Evolutionary conservation across 2,113 vertebrate genomes (phyloP), one percentile per base, ranked within the genome.

Genomic region (Microcebus tavaratra): DNA sequence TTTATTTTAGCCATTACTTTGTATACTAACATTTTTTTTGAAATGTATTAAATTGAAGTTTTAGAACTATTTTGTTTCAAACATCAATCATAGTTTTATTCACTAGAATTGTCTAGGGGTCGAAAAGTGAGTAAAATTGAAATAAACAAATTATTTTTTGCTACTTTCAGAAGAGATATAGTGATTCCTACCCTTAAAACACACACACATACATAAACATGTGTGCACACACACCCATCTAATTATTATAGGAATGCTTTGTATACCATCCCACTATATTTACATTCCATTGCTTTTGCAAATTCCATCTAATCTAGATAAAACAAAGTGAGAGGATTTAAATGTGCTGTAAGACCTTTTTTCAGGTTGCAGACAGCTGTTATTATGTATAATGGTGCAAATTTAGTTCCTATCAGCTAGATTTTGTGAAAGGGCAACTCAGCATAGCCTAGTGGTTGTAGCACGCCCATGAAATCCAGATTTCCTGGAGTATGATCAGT

Each of bases 81-180:
- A 67, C 7, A 42, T 82, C 29, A 70, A 27, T 76, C 8, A 87
- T 70, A 34, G 45, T 92, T 84, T 96, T 75, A 67, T 75, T 79
- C 11, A 87, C 25, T 86, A 91, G 86, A 95, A 76, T 90, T 88
- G 9, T 29, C 8, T 10, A 45, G 14, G n/a, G 39, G 31, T 68
- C 88, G 91, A 93, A 97, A 61, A 75, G 8, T 83, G n/a, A 96
- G 27, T 82, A 75, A 50, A 90, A 70, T 23, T 92, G 25, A 93
- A 76, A 27, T 42, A 55, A 36, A 84, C 23, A 91, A 57, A 73
- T 50, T 84, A 3, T 14, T 31, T 27, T 87, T 92, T 80, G 20
- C 17, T 96, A 61, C 68, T 88, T 94, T 92, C 7, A 59, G 57
- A 92, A 59, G 50, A 53, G 11, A 53, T 50, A 53, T 65, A 61